Evolutionary conservation across 2,797 vertebrate genomes (phyloP).

Genomic region (Coranthus polyacanthus): DNA sequence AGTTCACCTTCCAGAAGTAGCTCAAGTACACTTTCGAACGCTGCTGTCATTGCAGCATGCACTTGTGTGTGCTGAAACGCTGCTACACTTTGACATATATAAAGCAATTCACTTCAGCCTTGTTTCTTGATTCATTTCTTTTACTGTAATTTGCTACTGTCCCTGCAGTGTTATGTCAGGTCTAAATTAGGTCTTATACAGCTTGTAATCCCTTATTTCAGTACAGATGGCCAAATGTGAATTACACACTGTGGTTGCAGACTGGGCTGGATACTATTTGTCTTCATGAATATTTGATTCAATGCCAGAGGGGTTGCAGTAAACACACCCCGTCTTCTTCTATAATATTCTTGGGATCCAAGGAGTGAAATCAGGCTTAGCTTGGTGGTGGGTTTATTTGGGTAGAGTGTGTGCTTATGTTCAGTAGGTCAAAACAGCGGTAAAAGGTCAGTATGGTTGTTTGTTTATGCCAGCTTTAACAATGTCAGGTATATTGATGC

Average conservation of each 20-base stretch:
- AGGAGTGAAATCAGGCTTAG: constrained; percentile 49
- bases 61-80: background rate
- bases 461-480: constrained; percentile 46
- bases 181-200: constrained; percentile 60
- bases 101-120: background rate
- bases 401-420: constrained; percentile 24
- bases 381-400: constrained; percentile 32
- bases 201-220: constrained; percentile 70
- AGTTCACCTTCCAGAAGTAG: background rate
- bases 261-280: constrained; percentile 76
- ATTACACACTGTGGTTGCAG: constrained; percentile 68
- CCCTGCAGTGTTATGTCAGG: constrained; percentile 40
- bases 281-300: constrained; percentile 85
- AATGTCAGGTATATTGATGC: constrained; percentile 43
- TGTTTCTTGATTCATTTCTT: background rate
- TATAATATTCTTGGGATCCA: constrained; percentile 69
- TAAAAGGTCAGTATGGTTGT: constrained; percentile 37
- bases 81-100: constrained; percentile 5
- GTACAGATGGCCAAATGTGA: constrained; percentile 71
- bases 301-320: constrained; percentile 74
- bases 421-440: constrained; percentile 19
- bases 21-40: background rate
- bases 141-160: constrained; percentile 40
- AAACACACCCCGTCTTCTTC: constrained; percentile 74
- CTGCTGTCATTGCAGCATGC: constrained; percentile 15